phyloP scores from a whole-genome alignment of 1,140 invertebrate genomes.

The Dufourea novaeangliae region DNA sequence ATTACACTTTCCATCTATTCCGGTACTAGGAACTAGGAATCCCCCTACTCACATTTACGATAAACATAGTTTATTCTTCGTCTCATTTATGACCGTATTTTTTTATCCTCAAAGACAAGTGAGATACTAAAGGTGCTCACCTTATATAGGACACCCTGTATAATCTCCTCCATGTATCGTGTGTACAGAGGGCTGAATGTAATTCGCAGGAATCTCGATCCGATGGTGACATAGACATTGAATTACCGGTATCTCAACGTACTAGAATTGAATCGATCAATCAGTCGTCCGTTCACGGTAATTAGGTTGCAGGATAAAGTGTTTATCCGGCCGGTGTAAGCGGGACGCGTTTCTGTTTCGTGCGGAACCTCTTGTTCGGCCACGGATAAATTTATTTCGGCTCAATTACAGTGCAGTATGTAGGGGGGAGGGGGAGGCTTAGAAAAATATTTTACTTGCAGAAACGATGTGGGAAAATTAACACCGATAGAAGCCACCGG shows the following conservation, averaged over 20 bases:
- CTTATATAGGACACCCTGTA: background rate
- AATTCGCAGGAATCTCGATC: slow-evolving; percentile 35
- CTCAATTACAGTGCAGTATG: background rate
- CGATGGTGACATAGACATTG: slow-evolving; percentile 45
- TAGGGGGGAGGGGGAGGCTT: background rate
- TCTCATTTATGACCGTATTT: no score
- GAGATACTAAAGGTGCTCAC: no score
- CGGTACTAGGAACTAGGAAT: no score
- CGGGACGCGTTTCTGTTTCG: background rate
- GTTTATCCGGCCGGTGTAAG: slow-evolving; percentile 3
- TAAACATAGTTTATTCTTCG: no score
- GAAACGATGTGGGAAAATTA: slow-evolving; percentile 4
- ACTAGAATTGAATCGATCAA: slow-evolving; percentile 43
- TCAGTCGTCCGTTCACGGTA: slow-evolving; percentile 40
- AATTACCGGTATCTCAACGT: slow-evolving; percentile 44
- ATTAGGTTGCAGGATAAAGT: slow-evolving; percentile 30
- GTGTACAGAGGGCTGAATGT: slow-evolving; percentile 32
- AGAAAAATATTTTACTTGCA: slow-evolving; percentile 32
- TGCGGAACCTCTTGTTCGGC: background rate
- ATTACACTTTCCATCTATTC: no score
- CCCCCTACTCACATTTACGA: no score
- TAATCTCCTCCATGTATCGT: slow-evolving; percentile 2
- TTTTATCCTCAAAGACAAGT: no score
- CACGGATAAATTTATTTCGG: background rate
- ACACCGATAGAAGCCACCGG: background rate